Evolutionary conservation across 1,140 invertebrate genomes (phyloP).

Genomic region (Pomacea maculata): DNA sequence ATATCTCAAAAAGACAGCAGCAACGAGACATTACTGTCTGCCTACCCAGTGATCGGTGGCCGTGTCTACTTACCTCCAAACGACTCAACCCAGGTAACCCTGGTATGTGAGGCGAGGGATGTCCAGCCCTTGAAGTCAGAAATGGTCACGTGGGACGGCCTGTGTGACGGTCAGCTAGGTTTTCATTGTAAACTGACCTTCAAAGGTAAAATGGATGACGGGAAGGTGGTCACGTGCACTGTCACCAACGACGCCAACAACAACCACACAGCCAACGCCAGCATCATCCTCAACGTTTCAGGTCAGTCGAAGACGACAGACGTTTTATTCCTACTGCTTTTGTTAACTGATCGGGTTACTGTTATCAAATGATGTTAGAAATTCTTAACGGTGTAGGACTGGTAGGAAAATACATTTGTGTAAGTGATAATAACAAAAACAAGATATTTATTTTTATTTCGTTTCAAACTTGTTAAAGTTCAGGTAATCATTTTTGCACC

Average conservation of each 20-base stretch:
- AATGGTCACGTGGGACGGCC: neutral
- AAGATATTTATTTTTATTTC: too few relatives aligned
- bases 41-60: neutral
- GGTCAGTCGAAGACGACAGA: too few relatives aligned
- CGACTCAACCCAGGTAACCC: neutral
- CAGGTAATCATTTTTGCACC: too few relatives aligned
- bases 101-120: neutral
- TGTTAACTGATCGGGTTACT: too few relatives aligned
- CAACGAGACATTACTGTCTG: neutral
- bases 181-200: neutral
- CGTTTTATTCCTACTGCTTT: too few relatives aligned
- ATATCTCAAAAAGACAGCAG: neutral
- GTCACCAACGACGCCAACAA: neutral
- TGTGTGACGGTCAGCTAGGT: neutral
- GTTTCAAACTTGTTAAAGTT: too few relatives aligned
- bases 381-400: too few relatives aligned
- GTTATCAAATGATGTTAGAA: too few relatives aligned
- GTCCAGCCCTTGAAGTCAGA: neutral
- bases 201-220: neutral
- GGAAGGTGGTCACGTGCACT: constrained; percentile 6
- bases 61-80: neutral
- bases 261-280: neutral
- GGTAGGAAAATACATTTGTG: too few relatives aligned
- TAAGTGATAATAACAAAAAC: too few relatives aligned
- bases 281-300: neutral